Evolutionary conservation across 1,140 invertebrate species (phyloP), one percentile per base, ranked within the genome.

Genomic region (Wasmannia auropunctata): DNA sequence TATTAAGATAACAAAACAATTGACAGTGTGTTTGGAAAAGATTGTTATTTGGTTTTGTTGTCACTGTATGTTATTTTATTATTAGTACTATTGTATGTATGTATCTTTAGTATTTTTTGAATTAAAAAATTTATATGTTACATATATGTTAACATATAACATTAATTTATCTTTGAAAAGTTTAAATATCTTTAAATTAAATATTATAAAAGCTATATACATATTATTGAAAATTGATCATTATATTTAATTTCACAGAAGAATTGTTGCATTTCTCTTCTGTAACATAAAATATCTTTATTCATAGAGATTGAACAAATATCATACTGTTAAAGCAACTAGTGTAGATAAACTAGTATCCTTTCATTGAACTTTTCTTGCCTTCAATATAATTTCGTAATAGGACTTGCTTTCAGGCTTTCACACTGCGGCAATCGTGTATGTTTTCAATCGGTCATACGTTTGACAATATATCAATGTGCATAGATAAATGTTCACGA

Each of bases 301-400:
- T 40, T 11, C 10, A 40, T 60, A 60, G 62, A 76, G 22, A 75
- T 75, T 46, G 19, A 28, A 22, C 5, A 69, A 58, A 72, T 49
- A 3, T 54, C 22, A 11, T 8, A 49, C 19, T 81, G 25, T 43
- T 22, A 34, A 37, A 67, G n/a, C 43, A 86, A 86, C 63, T 79
- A 70, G 28, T 46, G 49, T 19, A 34, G 46, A 51, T 67, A 25
- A 67, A 79, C 49, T 72, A 46, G 34, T 86, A 86, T 58, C 28
- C 46, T 88, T 69, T 88, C 40, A 43, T 34, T 85, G 56, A 84
- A 69, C 72, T 89, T 89, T 75, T 84, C 65, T 60, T 70, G 16
- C 54, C 69, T 62, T 25, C 56, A 56, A 87, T 83, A 34, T 75
- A 51, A 79, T 90, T 87, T 87, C 77, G 67, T 84, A 89, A 90